phyloP scores from a whole-genome alignment of 2,888 invertebrate species.

The Aleiodes leptofemur region DNA sequence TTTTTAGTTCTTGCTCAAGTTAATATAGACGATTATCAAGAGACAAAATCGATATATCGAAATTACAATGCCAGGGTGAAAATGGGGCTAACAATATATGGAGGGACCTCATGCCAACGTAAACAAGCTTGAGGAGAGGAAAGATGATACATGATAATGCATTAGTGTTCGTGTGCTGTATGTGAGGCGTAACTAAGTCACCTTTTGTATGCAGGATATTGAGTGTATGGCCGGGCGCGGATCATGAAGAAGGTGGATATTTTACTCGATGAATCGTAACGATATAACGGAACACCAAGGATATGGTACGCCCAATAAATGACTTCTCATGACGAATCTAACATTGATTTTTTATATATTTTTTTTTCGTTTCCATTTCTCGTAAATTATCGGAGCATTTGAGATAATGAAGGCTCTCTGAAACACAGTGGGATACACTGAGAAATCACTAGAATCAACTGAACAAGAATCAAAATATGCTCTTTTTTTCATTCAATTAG shows the following conservation, averaged over 20 bases:
- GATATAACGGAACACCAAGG: conserved; percentile 32
- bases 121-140: conserved; percentile 9
- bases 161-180: conserved; percentile 5
- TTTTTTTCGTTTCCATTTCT: no score
- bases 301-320: conserved; percentile 7
- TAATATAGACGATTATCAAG: conserved; percentile 21
- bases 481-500: no score
- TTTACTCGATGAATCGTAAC: conserved; percentile 38
- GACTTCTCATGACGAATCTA: conserved; percentile 14
- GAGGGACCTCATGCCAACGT: background rate
- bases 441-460: no score
- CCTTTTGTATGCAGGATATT: conserved; percentile 1
- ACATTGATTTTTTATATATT: no score
- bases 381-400: no score
- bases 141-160: conserved; percentile 34
- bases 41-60: conserved; percentile 10
- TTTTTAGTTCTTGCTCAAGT: no score
- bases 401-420: no score
- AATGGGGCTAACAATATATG: conserved; percentile 24
- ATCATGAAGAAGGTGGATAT: conserved; percentile 18
- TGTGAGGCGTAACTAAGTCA: conserved; percentile 16
- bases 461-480: no score
- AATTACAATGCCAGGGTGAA: conserved; percentile 19
- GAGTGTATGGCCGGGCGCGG: background rate
- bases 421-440: no score